Evolutionary conservation across 2,888 invertebrate genomes (phyloP).

Genomic region (Apodemia zela): DNA sequence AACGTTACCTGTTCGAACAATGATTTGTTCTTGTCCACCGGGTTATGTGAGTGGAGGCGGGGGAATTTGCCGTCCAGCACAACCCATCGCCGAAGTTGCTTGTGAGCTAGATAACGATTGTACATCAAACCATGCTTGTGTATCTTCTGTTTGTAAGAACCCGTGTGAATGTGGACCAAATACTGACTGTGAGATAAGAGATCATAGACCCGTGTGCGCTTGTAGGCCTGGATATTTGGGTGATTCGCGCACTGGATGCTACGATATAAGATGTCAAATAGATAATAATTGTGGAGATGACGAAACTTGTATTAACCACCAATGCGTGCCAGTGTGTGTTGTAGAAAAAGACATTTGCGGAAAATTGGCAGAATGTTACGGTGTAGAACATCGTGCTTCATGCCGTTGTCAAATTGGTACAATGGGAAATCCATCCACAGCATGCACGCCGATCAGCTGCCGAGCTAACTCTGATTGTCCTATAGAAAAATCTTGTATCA

Average conservation of each 20-base stretch:
- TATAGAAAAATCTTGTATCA: conserved; percentile 88
- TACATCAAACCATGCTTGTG: conserved; percentile 87
- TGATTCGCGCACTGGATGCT: conserved; percentile 90
- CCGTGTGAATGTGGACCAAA: conserved; percentile 93
- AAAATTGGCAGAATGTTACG: conserved; percentile 88
- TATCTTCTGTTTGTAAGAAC: conserved; percentile 88
- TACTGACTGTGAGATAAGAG: conserved; percentile 90
- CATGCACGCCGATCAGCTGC: conserved; percentile 91
- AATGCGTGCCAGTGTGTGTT: conserved; percentile 90
- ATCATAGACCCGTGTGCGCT: conserved; percentile 93
- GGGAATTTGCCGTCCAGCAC: conserved; percentile 89
- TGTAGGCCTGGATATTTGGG: conserved; percentile 92
- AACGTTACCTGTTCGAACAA: conserved; percentile 91
- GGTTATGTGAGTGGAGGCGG: conserved; percentile 93
- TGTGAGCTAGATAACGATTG: conserved; percentile 91
- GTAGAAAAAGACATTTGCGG: conserved; percentile 87
- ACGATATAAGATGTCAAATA: conserved; percentile 85
- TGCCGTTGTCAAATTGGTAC: conserved; percentile 92
- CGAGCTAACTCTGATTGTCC: conserved; percentile 90
- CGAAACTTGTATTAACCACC: conserved; percentile 90
- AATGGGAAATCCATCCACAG: conserved; percentile 88
- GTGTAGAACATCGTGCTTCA: conserved; percentile 88
- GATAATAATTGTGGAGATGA: conserved; percentile 90
- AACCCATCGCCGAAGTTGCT: conserved; percentile 80
- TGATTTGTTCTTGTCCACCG: conserved; percentile 94